Percentiles rank a stretch among this genome's conserved stretches.
Evolutionary conservation across 64 coral and sea anemone genomes (phyloP).

Genomic region (Catalaphyllia jardinei): DNA sequence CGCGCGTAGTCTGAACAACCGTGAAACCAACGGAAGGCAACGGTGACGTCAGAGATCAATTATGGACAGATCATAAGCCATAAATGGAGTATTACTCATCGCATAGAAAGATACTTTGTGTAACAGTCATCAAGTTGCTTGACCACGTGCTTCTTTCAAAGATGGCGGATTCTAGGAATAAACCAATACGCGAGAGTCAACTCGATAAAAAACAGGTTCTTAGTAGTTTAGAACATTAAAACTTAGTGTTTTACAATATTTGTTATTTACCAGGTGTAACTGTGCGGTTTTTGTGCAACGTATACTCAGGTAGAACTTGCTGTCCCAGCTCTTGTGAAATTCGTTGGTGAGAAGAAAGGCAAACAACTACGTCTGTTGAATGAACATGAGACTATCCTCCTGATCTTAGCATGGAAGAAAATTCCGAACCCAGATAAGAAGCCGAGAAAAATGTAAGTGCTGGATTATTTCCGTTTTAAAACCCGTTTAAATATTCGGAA

Average conservation of each 20-base stretch:
- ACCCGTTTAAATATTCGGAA: too few species aligned
- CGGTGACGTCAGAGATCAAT: neutral
- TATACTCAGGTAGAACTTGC: constrained; percentile 68
- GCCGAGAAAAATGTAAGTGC: constrained; percentile 87
- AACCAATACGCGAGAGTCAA: constrained; percentile 68
- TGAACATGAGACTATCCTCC: constrained; percentile 66
- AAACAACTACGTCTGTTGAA: constrained; percentile 67
- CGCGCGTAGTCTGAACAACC: neutral
- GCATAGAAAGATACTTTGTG: neutral
- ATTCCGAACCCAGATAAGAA: constrained; percentile 89
- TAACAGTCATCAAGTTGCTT: neutral
- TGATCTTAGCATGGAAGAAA: constrained; percentile 86
- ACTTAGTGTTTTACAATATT: neutral
- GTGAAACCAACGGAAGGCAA: neutral
- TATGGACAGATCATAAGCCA: neutral
- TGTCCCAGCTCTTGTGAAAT: constrained; percentile 73
- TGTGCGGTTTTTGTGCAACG: neutral
- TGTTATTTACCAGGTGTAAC: neutral
- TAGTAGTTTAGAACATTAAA: neutral
- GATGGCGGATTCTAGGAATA: constrained; percentile 65
- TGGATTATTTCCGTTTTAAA: neutral
- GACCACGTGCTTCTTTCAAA: constrained; percentile 47
- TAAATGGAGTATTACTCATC: neutral
- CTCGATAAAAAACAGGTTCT: constrained; percentile 82
- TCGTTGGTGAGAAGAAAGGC: constrained; percentile 51